Base-by-base conservation (phyloP, 2,113 vertebrate genomes). In the Procavia capensis region DNA sequence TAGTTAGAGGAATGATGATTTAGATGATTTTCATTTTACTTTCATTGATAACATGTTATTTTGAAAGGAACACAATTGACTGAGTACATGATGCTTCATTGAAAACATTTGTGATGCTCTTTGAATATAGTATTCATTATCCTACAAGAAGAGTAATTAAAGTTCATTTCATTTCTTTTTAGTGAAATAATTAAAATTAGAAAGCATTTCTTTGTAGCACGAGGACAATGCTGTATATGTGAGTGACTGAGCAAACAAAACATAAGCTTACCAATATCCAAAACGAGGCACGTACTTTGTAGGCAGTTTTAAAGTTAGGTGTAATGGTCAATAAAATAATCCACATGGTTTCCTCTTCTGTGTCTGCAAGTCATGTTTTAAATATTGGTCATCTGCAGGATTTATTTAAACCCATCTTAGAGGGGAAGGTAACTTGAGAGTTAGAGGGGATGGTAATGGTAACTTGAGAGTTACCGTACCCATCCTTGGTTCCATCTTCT, bases 151-250 rank as follows among this genome's bases (percentile, higher is more conserved):
- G 25, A 91, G 31, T 39, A 91, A 83, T 87, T 75, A 61, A 84
- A 68, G 93, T 90, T 92, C 82, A 85, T 94, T 93, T 95, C 36
- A 61, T 39, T 93, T 94, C 82, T 96, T 90, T 47, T 89, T 95
- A 90, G 93, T 85, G 43, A 97, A 81, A 59, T 82, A 94, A 90
- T 61, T 63, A 50, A 90, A 88, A 96, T 86, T 88, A 88, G 87
- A 91, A 96, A 95, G 95, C 88, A 91, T 81, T 64, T 90, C 84
- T 79, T 83, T 25, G 54, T 94, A 61, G 57, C 64, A 81, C 14
- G 57, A 85, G 29, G 31, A 80, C 64, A 93, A 47, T 80, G 43
- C 19, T 82, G 13, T 64, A 54, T 31, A 76, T 76, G 45, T 4
- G n/a, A 86, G 34, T 50, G 79, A 80, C 59, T 85, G 45, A 54